phyloP scores from a whole-genome alignment of 1,140 invertebrate species.

The Wasmannia auropunctata region DNA sequence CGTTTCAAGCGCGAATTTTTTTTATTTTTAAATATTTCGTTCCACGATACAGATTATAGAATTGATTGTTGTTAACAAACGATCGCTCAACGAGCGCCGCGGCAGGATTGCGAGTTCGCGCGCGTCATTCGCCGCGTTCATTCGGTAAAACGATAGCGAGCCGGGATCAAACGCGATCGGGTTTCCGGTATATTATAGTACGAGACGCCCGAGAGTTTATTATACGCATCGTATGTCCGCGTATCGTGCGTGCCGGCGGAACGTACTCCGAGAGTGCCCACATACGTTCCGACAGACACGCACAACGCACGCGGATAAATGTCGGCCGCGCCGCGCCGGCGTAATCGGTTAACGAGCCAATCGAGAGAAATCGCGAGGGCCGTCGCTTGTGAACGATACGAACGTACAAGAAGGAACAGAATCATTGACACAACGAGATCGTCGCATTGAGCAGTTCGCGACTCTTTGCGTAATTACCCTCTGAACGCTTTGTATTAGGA shows the following conservation, averaged over 20 bases:
- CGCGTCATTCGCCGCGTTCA: not conserved
- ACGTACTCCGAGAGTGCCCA: constrained; percentile 18
- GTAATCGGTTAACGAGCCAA: constrained; percentile 78
- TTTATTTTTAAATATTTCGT: not conserved
- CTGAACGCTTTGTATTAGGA: constrained; percentile 11
- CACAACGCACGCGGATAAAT: constrained; percentile 1
- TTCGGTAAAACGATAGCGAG: not conserved
- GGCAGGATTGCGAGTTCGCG: not conserved
- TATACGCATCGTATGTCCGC: constrained; percentile 2
- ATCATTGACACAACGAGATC: constrained; percentile 48
- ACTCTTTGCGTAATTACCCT: constrained; percentile 28
- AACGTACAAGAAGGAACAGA: constrained; percentile 35
- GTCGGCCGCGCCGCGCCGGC: constrained; percentile 37
- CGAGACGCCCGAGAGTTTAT: constrained; percentile 28
- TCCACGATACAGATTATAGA: not conserved
- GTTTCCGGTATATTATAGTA: constrained; percentile 15
- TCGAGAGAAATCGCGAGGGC: constrained; percentile 73
- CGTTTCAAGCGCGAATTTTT: not conserved
- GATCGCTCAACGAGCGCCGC: not conserved
- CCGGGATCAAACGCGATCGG: not conserved
- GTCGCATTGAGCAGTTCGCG: constrained; percentile 22
- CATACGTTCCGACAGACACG: constrained; percentile 33
- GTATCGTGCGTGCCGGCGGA: not conserved
- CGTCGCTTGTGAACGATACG: constrained; percentile 7
- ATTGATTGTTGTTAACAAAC: not conserved